These are phyloP conservation scores for Tipula helvola DNA, from an alignment of 2,888 invertebrate genomes.

Conservation along the genomic window DNA sequence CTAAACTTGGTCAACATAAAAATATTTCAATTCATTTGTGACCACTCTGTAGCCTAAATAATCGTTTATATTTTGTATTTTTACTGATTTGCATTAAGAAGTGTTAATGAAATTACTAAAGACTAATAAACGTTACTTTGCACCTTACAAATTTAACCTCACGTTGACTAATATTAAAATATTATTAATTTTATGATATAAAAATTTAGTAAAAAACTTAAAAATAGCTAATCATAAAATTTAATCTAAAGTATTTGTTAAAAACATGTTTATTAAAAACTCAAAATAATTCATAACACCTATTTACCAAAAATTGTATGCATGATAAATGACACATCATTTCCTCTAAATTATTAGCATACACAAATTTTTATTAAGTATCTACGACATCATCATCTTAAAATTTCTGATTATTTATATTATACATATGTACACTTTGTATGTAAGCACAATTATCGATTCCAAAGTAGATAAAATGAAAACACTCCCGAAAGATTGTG, in stretches of 20 bases:
- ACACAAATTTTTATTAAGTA: neutral
- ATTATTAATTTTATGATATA: neutral
- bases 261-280: neutral
- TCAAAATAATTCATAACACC: neutral
- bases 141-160: neutral
- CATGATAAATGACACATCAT: neutral
- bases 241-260: neutral
- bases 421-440: neutral
- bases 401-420: neutral
- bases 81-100: neutral
- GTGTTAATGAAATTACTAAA: neutral
- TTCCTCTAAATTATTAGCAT: neutral
- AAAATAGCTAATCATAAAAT: neutral
- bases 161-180: neutral
- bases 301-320: neutral
- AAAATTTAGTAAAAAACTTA: neutral
- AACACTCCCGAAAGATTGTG: neutral
- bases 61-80: neutral
- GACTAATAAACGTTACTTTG: neutral
- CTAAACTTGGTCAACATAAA: too few species aligned
- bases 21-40: too few species aligned
- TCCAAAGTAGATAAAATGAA: neutral
- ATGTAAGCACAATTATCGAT: neutral
- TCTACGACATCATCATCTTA: neutral
- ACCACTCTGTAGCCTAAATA: neutral